A percentile compares a stretch with the other conserved stretches of the same genome.
These are phyloP conservation scores for Choloepus hoffmanni DNA, from an alignment of 2,113 vertebrate species.

Conservation along the genomic window DNA sequence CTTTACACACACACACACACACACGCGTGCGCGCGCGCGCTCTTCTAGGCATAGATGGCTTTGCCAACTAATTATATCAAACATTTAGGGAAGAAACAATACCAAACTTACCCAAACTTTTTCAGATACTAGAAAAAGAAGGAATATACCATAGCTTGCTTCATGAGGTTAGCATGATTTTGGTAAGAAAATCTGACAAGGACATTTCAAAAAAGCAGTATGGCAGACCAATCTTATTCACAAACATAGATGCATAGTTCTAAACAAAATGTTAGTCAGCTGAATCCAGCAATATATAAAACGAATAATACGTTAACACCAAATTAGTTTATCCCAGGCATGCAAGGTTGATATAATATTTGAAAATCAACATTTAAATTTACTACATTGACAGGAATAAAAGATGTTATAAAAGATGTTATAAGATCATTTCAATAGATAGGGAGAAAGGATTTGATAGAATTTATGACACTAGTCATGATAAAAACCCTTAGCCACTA, in stretches of 20 bases:
- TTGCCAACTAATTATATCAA: not conserved
- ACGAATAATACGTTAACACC: not conserved
- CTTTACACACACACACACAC: not conserved
- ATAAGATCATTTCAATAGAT: not conserved
- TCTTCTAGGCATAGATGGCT: not conserved
- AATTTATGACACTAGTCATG: not conserved
- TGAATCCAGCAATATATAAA: not conserved
- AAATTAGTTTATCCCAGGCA: not conserved
- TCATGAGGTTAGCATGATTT: not conserved
- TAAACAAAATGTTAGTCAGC: no score
- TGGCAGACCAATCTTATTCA: not conserved
- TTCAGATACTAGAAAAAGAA: not conserved
- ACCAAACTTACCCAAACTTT: no score
- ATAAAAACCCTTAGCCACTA: not conserved
- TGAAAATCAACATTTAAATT: not conserved
- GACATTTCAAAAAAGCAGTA: not conserved
- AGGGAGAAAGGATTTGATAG: not conserved
- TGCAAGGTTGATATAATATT: not conserved
- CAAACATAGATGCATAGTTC: no score
- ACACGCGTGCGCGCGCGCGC: no score
- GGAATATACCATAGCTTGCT: not conserved
- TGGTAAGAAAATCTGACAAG: not conserved
- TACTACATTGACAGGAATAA: not conserved
- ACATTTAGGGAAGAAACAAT: no score
- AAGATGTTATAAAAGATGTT: not conserved